Percentiles rank a stretch among this genome's conserved stretches.
Evolutionary conservation across 2,888 invertebrate genomes (phyloP).

Genomic region (Dicranocentrus wangi): DNA sequence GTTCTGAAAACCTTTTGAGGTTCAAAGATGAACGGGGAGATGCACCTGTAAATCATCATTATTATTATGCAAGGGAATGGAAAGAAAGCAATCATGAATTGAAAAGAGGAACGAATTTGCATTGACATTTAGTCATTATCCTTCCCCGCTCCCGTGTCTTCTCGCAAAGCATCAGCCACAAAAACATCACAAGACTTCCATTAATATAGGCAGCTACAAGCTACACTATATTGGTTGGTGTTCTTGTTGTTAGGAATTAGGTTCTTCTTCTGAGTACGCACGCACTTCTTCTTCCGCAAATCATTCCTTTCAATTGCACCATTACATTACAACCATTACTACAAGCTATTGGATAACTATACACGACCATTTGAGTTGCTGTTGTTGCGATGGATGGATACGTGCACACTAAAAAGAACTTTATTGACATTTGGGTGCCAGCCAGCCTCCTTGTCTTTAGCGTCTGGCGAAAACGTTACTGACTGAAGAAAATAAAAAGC

Average conservation of each 20-base stretch:
- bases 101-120: slow-evolving; percentile 6
- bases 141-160: too few relatives aligned
- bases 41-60: slow-evolving; percentile 20
- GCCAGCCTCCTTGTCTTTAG: background rate
- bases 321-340: background rate
- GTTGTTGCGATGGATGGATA: too few relatives aligned
- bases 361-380: too few relatives aligned
- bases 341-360: too few relatives aligned
- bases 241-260: too few relatives aligned
- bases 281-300: slow-evolving; percentile 11
- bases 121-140: slow-evolving; percentile 4
- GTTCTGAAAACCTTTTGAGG: slow-evolving; percentile 1
- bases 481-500: too few relatives aligned
- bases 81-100: background rate
- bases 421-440: slow-evolving; percentile 29
- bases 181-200: too few relatives aligned
- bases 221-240: too few relatives aligned
- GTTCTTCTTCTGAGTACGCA: background rate
- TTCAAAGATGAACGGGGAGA: slow-evolving; percentile 29
- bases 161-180: too few relatives aligned
- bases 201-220: too few relatives aligned
- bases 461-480: background rate
- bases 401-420: too few relatives aligned
- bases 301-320: slow-evolving; percentile 8
- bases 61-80: background rate